phyloP scores from a whole-genome alignment of 1,140 invertebrate genomes.

The Acromyrmex echinatior region DNA sequence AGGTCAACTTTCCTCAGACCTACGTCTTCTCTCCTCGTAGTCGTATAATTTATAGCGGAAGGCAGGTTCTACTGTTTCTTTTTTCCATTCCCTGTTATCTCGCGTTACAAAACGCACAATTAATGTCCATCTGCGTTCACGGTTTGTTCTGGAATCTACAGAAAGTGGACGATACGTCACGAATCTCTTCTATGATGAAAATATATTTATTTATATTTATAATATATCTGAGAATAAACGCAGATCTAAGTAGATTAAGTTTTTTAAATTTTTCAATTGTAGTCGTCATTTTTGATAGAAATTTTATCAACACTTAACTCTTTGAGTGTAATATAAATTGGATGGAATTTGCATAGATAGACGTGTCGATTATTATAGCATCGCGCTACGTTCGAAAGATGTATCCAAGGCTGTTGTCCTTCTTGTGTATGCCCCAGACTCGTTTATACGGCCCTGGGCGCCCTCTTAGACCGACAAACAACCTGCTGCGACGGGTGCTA shows the following conservation, averaged over 20 bases:
- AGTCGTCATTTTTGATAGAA: not conserved
- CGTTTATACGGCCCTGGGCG: slow-evolving; percentile 64
- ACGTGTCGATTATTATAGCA: slow-evolving; percentile 32
- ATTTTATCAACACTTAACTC: not conserved
- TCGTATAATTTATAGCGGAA: slow-evolving; percentile 83
- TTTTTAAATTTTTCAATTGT: not conserved
- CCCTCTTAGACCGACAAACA: slow-evolving; percentile 76
- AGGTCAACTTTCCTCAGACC: slow-evolving; percentile 57
- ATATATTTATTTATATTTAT: not conserved
- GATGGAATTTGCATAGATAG: slow-evolving; percentile 21
- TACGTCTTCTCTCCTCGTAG: slow-evolving; percentile 69
- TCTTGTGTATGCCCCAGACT: slow-evolving; percentile 10
- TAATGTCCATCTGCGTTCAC: slow-evolving; percentile 64
- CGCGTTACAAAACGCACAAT: slow-evolving; percentile 68
- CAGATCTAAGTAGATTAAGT: not conserved
- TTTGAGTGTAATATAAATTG: not conserved
- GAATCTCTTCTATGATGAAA: not conserved
- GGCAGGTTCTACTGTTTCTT: slow-evolving; percentile 57
- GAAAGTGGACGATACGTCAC: not conserved
- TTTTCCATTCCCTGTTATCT: slow-evolving; percentile 8
- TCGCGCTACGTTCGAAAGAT: slow-evolving; percentile 2
- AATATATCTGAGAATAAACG: not conserved
- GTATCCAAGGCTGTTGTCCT: not conserved
- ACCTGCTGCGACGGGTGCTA: slow-evolving; percentile 75
- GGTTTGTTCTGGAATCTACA: slow-evolving; percentile 31